These are phyloP conservation scores for Rhinichthys klamathensis DNA, from an alignment of 2,113 vertebrate species.

Conservation along the genomic window DNA sequence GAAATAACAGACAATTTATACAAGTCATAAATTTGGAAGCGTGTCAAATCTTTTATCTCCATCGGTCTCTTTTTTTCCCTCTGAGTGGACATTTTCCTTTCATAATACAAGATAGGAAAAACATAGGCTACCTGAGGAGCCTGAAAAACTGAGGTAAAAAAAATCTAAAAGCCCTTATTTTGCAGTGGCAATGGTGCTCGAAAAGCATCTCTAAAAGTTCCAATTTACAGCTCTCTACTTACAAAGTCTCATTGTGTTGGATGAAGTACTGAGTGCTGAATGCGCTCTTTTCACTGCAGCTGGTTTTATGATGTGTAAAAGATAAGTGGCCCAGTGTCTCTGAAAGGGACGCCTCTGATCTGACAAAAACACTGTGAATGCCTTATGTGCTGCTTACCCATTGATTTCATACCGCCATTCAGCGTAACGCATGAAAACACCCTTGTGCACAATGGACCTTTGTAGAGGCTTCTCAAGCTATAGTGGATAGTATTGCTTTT, in stretches of 20 bases:
- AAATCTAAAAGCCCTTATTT: conserved; percentile 10
- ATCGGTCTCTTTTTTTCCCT: neutral
- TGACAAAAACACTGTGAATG: conserved; percentile 48
- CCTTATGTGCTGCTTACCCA: conserved; percentile 54
- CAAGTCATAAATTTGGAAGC: neutral
- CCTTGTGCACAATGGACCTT: conserved; percentile 60
- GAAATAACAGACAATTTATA: neutral
- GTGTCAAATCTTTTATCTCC: neutral
- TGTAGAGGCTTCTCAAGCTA: conserved; percentile 53
- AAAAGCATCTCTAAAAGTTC: conserved; percentile 40
- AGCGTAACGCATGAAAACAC: conserved; percentile 58
- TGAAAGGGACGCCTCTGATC: conserved; percentile 48
- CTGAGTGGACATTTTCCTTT: neutral
- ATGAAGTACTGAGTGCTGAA: conserved; percentile 52
- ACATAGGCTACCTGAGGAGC: neutral
- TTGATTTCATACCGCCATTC: conserved; percentile 61
- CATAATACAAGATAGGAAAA: neutral
- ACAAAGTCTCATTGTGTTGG: conserved; percentile 64
- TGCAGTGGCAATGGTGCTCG: conserved; percentile 18
- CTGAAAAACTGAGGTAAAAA: neutral
- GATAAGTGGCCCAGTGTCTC: conserved; percentile 58
- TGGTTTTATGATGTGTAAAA: conserved; percentile 56
- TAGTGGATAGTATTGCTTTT: conserved; percentile 52
- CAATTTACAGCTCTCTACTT: conserved; percentile 42
- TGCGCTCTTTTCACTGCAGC: conserved; percentile 50